These are phyloP conservation scores for Engraulis encrasicolus DNA, from an alignment of 2,113 vertebrate species.

Conservation along the genomic window DNA sequence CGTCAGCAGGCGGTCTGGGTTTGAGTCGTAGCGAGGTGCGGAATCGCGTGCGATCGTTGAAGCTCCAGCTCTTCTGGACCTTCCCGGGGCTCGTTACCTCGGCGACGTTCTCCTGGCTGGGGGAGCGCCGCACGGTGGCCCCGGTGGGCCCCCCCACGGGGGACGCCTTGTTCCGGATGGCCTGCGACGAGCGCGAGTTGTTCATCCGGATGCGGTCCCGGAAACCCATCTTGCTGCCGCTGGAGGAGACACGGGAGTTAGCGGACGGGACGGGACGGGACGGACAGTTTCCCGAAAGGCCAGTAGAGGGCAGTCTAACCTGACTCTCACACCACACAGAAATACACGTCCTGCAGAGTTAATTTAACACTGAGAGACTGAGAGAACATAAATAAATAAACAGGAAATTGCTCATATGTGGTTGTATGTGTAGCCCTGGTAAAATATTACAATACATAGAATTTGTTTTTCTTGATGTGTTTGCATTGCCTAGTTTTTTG, in stretches of 20 bases:
- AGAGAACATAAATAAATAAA: too few species aligned
- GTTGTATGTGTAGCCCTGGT: too few species aligned
- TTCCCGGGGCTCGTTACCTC: conserved; percentile 87
- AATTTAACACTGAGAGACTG: too few species aligned
- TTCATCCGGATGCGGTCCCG: conserved; percentile 92
- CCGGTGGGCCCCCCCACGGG: conserved; percentile 78
- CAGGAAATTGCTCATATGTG: too few species aligned
- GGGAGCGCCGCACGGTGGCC: conserved; percentile 78
- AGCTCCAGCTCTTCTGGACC: conserved; percentile 99
- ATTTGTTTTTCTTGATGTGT: too few species aligned
- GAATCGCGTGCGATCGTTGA: conserved; percentile 94
- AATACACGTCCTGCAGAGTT: too few species aligned
- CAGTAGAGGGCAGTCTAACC: too few species aligned
- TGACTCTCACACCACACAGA: too few species aligned
- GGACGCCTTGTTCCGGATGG: conserved; percentile 77
- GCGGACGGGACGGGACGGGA: too few species aligned
- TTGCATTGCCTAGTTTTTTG: too few species aligned
- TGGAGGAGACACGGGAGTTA: conserved; percentile 17
- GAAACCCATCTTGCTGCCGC: conserved; percentile 90
- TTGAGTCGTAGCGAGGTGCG: conserved; percentile 92
- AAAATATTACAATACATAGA: too few species aligned
- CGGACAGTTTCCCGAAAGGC: too few species aligned
- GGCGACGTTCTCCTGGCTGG: conserved; percentile 82
- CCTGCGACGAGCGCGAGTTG: conserved; percentile 81
- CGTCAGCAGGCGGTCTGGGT: conserved; percentile 78